Evolutionary conservation across 2,797 vertebrate genomes (phyloP).

Genomic region (Karalla daura): DNA sequence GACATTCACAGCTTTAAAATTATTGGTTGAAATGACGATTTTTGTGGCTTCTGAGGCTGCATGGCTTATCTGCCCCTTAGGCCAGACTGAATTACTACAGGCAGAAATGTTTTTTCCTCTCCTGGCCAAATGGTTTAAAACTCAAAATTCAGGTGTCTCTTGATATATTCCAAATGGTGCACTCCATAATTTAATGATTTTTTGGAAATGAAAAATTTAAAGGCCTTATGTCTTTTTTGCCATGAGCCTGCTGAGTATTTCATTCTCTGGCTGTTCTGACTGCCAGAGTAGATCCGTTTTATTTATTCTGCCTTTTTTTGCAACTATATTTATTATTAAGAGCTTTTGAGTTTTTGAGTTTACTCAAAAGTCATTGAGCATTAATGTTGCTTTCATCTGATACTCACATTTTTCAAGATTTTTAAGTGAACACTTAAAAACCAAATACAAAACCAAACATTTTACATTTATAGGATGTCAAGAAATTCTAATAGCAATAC

Average conservation of each 20-base stretch:
- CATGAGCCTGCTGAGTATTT: background rate
- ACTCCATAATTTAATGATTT: background rate
- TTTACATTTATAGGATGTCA: too few species aligned
- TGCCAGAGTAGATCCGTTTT: too few species aligned
- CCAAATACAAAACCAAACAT: too few species aligned
- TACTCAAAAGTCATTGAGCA: background rate
- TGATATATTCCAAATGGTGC: background rate
- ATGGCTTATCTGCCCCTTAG: slow-evolving; percentile 41
- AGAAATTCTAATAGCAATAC: too few species aligned
- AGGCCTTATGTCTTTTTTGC: background rate
- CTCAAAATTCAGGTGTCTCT: background rate
- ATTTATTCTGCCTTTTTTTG: background rate
- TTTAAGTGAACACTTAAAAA: too few species aligned
- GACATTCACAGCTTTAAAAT: slow-evolving; percentile 44
- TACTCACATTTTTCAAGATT: too few species aligned
- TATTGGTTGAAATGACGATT: slow-evolving; percentile 39
- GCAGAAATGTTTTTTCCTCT: slow-evolving; percentile 23
- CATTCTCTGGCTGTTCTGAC: background rate
- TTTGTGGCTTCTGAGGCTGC: slow-evolving; percentile 43
- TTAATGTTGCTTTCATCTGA: background rate
- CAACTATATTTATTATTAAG: background rate
- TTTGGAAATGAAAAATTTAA: background rate
- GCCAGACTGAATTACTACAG: slow-evolving; percentile 32
- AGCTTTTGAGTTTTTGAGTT: background rate
- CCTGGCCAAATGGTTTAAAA: background rate